phyloP scores from a whole-genome alignment of 2,797 vertebrate species.

The Sphenopsis melanotis region DNA sequence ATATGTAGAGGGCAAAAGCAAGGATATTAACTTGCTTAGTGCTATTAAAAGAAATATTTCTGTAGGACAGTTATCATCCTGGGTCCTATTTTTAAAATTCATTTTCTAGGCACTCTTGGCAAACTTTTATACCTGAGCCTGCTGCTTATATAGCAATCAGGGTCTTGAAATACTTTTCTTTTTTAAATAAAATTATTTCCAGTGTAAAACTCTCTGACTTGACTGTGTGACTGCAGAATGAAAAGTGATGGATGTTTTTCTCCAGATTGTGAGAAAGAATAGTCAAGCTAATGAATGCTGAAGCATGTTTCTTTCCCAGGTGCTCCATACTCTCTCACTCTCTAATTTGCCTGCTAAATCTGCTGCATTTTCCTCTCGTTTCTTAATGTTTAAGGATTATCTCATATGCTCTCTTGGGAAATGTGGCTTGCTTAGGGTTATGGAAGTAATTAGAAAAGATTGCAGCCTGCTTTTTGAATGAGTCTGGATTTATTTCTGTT shows the following conservation, averaged over 20 bases:
- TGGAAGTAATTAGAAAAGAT: constrained; percentile 51
- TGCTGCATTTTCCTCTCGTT: background rate
- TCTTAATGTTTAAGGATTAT: constrained; percentile 52
- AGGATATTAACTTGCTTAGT: background rate
- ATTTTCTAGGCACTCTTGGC: background rate
- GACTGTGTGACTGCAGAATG: background rate
- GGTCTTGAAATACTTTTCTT: background rate
- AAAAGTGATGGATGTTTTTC: background rate
- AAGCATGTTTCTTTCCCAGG: constrained; percentile 1
- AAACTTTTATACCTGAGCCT: background rate
- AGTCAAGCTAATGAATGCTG: background rate
- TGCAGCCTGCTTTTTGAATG: constrained; percentile 45
- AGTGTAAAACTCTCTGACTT: background rate
- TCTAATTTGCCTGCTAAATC: constrained; percentile 19
- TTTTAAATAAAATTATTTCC: background rate
- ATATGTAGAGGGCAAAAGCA: background rate
- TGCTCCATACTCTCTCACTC: background rate
- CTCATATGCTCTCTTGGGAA: constrained; percentile 1
- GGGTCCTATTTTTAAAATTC: background rate
- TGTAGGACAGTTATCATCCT: background rate
- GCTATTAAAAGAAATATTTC: background rate
- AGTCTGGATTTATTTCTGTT: constrained; percentile 40
- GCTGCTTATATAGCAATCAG: background rate
- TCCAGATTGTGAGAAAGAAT: background rate
- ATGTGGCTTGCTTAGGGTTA: constrained; percentile 4